Base-by-base conservation (phyloP, 1,140 invertebrate species). In the Notospermus geniculatus region DNA sequence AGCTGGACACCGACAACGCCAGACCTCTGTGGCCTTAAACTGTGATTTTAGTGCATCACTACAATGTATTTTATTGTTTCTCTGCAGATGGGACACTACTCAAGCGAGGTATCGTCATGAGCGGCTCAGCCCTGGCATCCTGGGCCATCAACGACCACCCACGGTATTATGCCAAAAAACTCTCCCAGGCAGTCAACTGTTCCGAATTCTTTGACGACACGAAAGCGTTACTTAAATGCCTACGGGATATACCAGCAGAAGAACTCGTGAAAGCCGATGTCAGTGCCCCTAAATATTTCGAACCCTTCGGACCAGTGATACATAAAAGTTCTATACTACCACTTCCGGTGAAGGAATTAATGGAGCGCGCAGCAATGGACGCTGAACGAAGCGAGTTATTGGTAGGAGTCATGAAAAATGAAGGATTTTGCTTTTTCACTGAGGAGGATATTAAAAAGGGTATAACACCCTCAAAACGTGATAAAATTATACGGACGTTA, bases 41-140 rank as follows among this genome's bases (percentile, higher is more conserved):
- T n/a, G n/a, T n/a, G n/a, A n/a, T n/a, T n/a, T n/a, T n/a, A n/a
- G n/a, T n/a, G n/a, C 15, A 36, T 36, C 5, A 36, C 32, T 36
- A 36, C n/a, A 7, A 36, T 36, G 32, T 7, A 4, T 36, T 7
- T 36, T 4, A 7, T 36, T 7, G 5, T 36, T 36, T 36, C 55
- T 65, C 82, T 85, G 1, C 84, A 93, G 91, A 90, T 73, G 90
- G 25, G 9, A 59, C 52, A 13, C 85, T 97, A 39, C 97, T 98
- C 80, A 92, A 96, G 78, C 88, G 93, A 68, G 92, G 92, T 5
- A 89, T 98, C 59, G 84, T 98, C 27, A 94, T 97, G 91, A 94
- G 91, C 25, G 95, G 95, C 0, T 95, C 94, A 19, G 94, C 94
- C 0, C 84, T 97, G 32, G 92, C 91, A 66, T 92, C 91, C 0